phyloP scores from a whole-genome alignment of 2,113 vertebrate genomes.

The Labrus mixtus region DNA sequence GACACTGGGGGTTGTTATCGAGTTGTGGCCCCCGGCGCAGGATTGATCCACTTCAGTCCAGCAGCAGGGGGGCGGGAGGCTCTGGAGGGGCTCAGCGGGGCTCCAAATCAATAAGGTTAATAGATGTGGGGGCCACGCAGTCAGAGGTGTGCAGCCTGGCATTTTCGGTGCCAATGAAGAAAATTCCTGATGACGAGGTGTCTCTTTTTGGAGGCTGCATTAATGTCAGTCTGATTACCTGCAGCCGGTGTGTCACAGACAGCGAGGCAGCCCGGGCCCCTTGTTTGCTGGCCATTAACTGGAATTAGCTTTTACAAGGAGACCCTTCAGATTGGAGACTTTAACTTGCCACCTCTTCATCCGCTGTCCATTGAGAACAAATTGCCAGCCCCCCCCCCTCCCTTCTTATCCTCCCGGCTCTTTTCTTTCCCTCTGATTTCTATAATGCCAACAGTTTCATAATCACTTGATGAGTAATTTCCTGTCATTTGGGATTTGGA shows the following conservation, averaged over 20 bases:
- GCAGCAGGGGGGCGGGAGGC: constrained; percentile 89
- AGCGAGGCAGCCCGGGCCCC: constrained; percentile 79
- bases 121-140: constrained; percentile 93
- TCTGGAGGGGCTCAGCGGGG: constrained; percentile 90
- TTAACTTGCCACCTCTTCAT: constrained; percentile 82
- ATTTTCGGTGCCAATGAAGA: constrained; percentile 93
- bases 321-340: constrained; percentile 81
- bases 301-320: constrained; percentile 90
- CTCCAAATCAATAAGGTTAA: constrained; percentile 97
- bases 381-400: constrained; percentile 74
- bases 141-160: constrained; percentile 93
- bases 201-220: constrained; percentile 87
- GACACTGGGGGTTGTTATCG: constrained; percentile 87
- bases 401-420: constrained; percentile 62
- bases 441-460: constrained; percentile 84
- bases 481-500: constrained; percentile 81
- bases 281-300: constrained; percentile 86
- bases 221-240: constrained; percentile 91
- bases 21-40: constrained; percentile 90
- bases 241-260: constrained; percentile 80
- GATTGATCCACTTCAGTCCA: constrained; percentile 95
- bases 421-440: constrained; percentile 83
- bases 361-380: constrained; percentile 77
- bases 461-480: constrained; percentile 81
- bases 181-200: constrained; percentile 94